Base-by-base conservation (phyloP, 2,113 vertebrate genomes). In the Corythoichthys intestinalis region DNA sequence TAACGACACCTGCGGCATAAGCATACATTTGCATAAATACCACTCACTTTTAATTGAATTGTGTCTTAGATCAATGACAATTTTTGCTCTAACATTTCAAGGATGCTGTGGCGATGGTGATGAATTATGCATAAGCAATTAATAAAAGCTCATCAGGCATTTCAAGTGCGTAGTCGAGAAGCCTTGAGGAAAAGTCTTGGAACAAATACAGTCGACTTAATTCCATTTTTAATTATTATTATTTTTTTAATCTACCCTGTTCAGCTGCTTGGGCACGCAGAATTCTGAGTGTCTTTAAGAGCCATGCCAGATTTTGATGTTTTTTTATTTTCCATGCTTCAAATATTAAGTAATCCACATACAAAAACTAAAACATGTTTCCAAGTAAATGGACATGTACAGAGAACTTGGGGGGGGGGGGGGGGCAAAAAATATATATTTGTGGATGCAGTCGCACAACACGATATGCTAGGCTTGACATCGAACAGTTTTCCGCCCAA, bases 41-140 rank as follows among this genome's bases (percentile, higher is more conserved):
- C 56, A 75, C 67, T 65, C 69, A 59, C 65, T 81, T 76, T 70
- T 62, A 72, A 69, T 80, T 70, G 60, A 85, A 84, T 81, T 81
- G 72, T 74, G 65, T 53, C 60, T 68, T 67, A 76, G 79, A 90
- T 67, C 41, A 46, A 9, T 58, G 34, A 58, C 35, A 34, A n/a
- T 53, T 17, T 74, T 86, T 76, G 87, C 88, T 78, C 67, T 58
- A 85, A 71, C 73, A 80, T 85, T 87, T 87, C 80, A 83, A 74
- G 79, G 75, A 74, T 82, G 82, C 78, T 83, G 85, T 88, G 67
- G 76, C 77, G 75, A 79, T 72, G 46, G 37, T 17, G 58, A 81
- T 90, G 85, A 91, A 91, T 91, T 83, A 89, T 92, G 70, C 70
- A 87, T 83, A 47, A 50, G 52, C 66, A 89, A 82, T 84, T 90